phyloP scores from a whole-genome alignment of 2,797 vertebrate species.

The Cuculus canorus region DNA sequence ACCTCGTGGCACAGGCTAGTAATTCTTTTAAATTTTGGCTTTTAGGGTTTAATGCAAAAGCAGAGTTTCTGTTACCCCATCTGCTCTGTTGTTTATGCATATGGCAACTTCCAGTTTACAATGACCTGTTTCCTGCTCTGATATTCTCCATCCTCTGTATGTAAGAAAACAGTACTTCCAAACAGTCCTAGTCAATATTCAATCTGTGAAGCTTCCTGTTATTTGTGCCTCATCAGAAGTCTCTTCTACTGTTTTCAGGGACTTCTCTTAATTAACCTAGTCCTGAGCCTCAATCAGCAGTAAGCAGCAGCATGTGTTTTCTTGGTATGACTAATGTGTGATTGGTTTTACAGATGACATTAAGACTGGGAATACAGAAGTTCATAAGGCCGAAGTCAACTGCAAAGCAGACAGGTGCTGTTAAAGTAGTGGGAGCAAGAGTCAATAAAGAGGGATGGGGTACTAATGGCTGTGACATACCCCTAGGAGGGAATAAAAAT shows the following conservation, averaged over 20 bases:
- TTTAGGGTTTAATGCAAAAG: not conserved
- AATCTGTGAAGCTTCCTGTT: constrained; percentile 25
- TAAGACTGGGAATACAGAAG: not conserved
- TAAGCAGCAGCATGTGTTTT: not conserved
- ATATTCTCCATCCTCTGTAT: not conserved
- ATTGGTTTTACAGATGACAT: not conserved
- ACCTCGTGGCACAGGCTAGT: not conserved
- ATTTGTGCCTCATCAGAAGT: not conserved
- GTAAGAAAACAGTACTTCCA: not conserved
- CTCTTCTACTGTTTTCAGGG: not conserved
- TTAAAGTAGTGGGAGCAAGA: not conserved
- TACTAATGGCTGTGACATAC: not conserved
- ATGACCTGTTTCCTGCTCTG: not conserved
- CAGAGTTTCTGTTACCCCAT: not conserved
- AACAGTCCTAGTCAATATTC: not conserved
- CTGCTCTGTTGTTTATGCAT: not conserved
- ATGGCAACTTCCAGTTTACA: not conserved
- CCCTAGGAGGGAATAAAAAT: not conserved
- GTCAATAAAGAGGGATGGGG: not conserved
- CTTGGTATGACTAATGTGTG: not conserved
- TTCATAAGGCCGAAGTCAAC: not conserved
- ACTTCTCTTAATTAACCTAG: not conserved
- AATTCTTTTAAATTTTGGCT: not conserved
- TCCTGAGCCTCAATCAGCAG: not conserved
- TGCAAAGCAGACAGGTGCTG: not conserved